These are phyloP conservation scores for Typhlichthys subterraneus DNA, from an alignment of 2,797 vertebrate species.

Conservation along the genomic window DNA sequence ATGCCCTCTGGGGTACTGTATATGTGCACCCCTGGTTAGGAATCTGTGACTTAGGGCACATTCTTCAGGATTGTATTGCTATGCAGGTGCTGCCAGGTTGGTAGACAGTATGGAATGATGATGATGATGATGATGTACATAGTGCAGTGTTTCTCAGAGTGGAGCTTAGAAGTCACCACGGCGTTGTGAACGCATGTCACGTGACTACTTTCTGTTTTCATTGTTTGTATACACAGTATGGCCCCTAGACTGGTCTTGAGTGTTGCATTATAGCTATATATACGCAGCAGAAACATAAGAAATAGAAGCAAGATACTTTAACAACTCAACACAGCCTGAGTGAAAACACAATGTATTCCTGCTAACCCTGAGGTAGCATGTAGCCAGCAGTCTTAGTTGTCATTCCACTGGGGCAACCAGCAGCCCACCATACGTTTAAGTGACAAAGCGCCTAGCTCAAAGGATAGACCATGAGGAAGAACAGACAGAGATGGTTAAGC, in stretches of 20 bases:
- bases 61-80: slow-evolving; percentile 8
- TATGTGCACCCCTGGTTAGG: too few species aligned
- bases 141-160: too few species aligned
- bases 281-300: too few species aligned
- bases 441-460: slow-evolving; percentile 62
- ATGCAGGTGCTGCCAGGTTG: slow-evolving; percentile 15
- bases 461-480: slow-evolving; percentile 66
- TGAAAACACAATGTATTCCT: too few species aligned
- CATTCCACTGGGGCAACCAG: slow-evolving; percentile 53
- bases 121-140: too few species aligned
- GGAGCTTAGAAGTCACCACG: too few species aligned
- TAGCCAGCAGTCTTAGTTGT: slow-evolving; percentile 47
- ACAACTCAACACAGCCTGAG: too few species aligned
- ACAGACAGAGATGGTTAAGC: slow-evolving; percentile 58
- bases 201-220: too few species aligned
- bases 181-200: too few species aligned
- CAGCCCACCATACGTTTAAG: slow-evolving; percentile 59
- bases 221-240: too few species aligned
- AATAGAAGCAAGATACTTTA: too few species aligned
- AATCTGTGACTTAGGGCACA: background rate
- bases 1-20: too few species aligned
- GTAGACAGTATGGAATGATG: background rate
- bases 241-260: background rate
- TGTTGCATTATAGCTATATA: slow-evolving; percentile 27
- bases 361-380: slow-evolving; percentile 28